Percentiles rank a stretch among this genome's conserved stretches.
Conservation (phyloP, 2,797 vertebrate genomes). For the Megalops cyprinoides region DNA sequence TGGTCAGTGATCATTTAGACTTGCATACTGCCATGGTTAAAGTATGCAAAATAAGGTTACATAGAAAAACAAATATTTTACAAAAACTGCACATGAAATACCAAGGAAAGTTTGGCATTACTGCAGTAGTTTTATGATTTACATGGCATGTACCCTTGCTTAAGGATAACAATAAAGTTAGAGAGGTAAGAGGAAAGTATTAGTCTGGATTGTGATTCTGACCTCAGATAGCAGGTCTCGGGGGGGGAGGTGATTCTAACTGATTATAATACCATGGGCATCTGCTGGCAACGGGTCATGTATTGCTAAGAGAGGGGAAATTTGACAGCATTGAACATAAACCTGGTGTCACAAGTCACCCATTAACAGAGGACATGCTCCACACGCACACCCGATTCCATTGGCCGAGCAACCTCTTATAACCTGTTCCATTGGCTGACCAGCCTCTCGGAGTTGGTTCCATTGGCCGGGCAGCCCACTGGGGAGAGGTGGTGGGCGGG, state of each 20-base stretch:
- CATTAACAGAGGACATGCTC: not conserved
- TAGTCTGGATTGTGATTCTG: not conserved
- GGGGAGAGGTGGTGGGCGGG: not conserved
- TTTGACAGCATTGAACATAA: not conserved
- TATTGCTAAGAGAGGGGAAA: not conserved
- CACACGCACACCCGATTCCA: not conserved
- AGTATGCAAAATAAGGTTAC: too few relatives aligned
- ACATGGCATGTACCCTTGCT: not conserved
- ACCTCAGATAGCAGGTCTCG: not conserved
- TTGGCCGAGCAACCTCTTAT: not conserved
- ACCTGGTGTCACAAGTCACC: not conserved
- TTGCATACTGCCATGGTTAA: too few relatives aligned
- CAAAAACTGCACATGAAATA: too few relatives aligned
- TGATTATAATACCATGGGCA: not conserved
- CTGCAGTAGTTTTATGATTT: too few relatives aligned
- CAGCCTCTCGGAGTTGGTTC: not conserved
- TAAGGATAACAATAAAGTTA: not conserved
- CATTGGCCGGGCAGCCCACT: not conserved
- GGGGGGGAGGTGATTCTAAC: not conserved
- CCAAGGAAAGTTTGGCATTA: too few relatives aligned
- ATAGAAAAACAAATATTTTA: too few relatives aligned
- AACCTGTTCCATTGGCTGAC: not conserved
- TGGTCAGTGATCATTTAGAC: not conserved
- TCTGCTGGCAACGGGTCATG: not conserved
- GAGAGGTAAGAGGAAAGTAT: not conserved